phyloP scores from a whole-genome alignment of 2,888 invertebrate species.

The Agrilus biguttatus region DNA sequence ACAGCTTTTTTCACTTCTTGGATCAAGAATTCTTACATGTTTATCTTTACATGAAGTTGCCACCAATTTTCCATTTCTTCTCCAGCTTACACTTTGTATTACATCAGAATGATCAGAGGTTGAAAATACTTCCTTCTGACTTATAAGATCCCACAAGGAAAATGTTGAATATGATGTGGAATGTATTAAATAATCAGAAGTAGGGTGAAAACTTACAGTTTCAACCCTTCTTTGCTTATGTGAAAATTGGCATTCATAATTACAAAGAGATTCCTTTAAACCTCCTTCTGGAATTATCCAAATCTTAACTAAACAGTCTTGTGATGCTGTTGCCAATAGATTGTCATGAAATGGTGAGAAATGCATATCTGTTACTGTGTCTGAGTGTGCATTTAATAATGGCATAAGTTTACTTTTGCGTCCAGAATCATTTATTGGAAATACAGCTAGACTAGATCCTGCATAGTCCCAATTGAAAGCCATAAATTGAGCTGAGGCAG shows the following conservation, averaged over 20 bases:
- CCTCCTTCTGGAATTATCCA: slow-evolving; percentile 82
- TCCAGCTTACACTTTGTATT: slow-evolving; percentile 84
- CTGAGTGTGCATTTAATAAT: slow-evolving; percentile 69
- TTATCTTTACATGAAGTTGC: slow-evolving; percentile 89
- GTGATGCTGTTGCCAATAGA: slow-evolving; percentile 77
- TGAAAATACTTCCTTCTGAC: slow-evolving; percentile 69
- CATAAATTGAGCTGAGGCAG: slow-evolving; percentile 85
- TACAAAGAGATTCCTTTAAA: slow-evolving; percentile 55
- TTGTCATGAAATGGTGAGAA: slow-evolving; percentile 95
- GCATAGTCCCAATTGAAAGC: slow-evolving; percentile 92
- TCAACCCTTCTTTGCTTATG: slow-evolving; percentile 77
- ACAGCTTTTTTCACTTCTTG: slow-evolving; percentile 48
- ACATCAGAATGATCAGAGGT: slow-evolving; percentile 59
- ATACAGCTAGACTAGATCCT: slow-evolving; percentile 77
- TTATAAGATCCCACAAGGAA: slow-evolving; percentile 74
- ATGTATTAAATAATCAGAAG: slow-evolving; percentile 77
- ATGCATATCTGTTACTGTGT: slow-evolving; percentile 87
- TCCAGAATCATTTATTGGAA: slow-evolving; percentile 79
- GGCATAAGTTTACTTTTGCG: slow-evolving; percentile 82
- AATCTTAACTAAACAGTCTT: slow-evolving; percentile 77
- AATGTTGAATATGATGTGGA: slow-evolving; percentile 71
- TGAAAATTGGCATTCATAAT: slow-evolving; percentile 67
- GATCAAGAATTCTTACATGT: slow-evolving; percentile 74
- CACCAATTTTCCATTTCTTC: slow-evolving; percentile 65
- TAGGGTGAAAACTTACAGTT: slow-evolving; percentile 82